phyloP scores from a whole-genome alignment of 1,140 invertebrate genomes.

The Magallana gigas region DNA sequence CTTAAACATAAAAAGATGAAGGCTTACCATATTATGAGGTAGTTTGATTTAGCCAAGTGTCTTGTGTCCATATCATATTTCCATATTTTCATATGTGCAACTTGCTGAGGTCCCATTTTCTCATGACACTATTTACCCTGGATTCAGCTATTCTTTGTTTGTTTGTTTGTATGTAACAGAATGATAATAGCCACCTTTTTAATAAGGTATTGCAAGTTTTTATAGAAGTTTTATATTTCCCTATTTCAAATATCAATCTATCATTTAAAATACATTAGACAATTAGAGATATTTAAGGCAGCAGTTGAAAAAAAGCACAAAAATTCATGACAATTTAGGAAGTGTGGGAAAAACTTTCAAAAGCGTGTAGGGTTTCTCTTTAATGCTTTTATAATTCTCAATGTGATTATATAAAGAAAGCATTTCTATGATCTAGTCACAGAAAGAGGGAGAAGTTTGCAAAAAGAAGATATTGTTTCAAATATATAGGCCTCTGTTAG shows the following conservation, averaged over 20 bases:
- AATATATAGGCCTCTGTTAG: neutral
- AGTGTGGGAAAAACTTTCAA: neutral
- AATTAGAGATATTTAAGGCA: slow-evolving; percentile 7
- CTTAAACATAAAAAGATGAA: too few species aligned
- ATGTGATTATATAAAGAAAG: neutral
- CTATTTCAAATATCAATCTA: neutral
- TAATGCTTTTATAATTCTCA: neutral
- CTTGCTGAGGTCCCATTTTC: neutral
- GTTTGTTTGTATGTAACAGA: neutral
- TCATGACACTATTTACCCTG: slow-evolving; percentile 16
- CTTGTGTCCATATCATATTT: neutral
- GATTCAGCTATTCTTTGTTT: neutral
- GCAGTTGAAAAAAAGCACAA: neutral
- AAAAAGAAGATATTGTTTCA: slow-evolving; percentile 26
- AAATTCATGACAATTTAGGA: neutral
- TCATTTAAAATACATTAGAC: neutral
- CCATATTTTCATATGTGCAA: neutral
- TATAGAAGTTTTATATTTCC: neutral
- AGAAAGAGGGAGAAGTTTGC: slow-evolving; percentile 5
- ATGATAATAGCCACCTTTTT: neutral
- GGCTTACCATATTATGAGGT: too few species aligned
- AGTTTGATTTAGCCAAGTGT: neutral
- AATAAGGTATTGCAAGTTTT: neutral
- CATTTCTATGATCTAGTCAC: slow-evolving; percentile 5
- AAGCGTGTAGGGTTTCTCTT: neutral